Evolutionary conservation across 92 coral and sea anemone genomes (phyloP).

Genomic region (Epizoanthus rinbou): DNA sequence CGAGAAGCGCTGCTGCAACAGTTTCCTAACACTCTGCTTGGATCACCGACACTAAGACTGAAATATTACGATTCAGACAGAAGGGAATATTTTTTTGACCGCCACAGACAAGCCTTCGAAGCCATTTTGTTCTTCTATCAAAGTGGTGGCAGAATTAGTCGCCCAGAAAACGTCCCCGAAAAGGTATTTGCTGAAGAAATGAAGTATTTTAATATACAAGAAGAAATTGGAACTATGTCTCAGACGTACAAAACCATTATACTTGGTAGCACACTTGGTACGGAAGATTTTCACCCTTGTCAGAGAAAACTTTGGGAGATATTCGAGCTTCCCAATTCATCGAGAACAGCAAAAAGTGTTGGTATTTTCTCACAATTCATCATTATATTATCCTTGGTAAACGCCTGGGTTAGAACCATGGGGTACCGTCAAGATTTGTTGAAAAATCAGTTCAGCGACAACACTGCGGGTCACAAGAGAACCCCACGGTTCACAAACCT

Average conservation of each 20-base stretch:
- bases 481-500: neutral
- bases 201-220: conserved; percentile 73
- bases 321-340: conserved; percentile 72
- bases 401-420: conserved; percentile 75
- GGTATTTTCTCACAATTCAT: conserved; percentile 71
- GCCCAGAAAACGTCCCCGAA: conserved; percentile 87
- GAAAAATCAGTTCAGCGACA: conserved; percentile 1
- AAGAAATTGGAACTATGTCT: conserved; percentile 38
- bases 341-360: conserved; percentile 59
- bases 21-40: conserved; percentile 78
- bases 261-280: conserved; percentile 62
- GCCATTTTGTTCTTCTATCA: conserved; percentile 87
- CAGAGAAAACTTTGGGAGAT: conserved; percentile 80
- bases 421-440: conserved; percentile 43
- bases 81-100: conserved; percentile 82
- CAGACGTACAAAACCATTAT: conserved; percentile 68
- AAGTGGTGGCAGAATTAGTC: conserved; percentile 72
- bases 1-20: conserved; percentile 56
- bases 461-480: conserved; percentile 4
- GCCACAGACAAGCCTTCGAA: conserved; percentile 92
- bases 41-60: conserved; percentile 65
- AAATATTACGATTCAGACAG: conserved; percentile 71
- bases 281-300: conserved; percentile 62
- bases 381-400: conserved; percentile 61
- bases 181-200: conserved; percentile 84